phyloP scores from a whole-genome alignment of 1,140 invertebrate genomes.

The Notospermus geniculatus region DNA sequence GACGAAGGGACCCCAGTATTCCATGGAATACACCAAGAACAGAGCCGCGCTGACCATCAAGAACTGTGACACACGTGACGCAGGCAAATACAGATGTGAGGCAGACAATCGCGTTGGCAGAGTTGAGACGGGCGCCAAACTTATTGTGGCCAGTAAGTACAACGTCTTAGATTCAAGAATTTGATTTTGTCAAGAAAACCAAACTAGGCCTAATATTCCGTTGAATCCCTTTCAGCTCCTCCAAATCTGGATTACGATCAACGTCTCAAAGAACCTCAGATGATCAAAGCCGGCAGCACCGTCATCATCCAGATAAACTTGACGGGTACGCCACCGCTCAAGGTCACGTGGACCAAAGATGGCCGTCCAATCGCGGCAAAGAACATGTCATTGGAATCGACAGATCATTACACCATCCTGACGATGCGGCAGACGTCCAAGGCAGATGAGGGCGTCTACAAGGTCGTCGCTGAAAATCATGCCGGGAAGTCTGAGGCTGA shows the following conservation, averaged over 20 bases:
- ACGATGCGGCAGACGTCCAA: conserved; percentile 44
- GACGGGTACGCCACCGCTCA: conserved; percentile 88
- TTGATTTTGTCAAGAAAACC: no score
- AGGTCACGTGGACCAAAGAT: conserved; percentile 83
- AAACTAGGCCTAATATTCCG: no score
- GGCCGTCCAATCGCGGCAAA: conserved; percentile 59
- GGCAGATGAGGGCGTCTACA: conserved; percentile 48
- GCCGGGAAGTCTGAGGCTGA: conserved; percentile 48
- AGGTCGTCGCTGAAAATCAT: conserved; percentile 49
- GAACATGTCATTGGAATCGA: conserved; percentile 43
- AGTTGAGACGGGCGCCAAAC: conserved; percentile 46
- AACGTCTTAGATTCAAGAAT: background rate
- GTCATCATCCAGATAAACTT: conserved; percentile 58
- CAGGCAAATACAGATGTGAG: conserved; percentile 42
- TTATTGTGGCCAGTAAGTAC: conserved; percentile 50
- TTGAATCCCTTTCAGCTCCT: conserved; percentile 40
- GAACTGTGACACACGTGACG: conserved; percentile 39
- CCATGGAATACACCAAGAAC: conserved; percentile 49
- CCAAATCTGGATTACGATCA: conserved; percentile 50
- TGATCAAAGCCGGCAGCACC: conserved; percentile 45
- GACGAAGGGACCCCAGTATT: conserved; percentile 48
- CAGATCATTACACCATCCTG: conserved; percentile 37
- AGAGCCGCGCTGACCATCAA: conserved; percentile 37
- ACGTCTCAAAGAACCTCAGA: conserved; percentile 43
- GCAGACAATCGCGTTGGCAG: conserved; percentile 43